Evolutionary conservation across 2,113 vertebrate genomes (phyloP).

Genomic region (Tragelaphus scriptus): DNA sequence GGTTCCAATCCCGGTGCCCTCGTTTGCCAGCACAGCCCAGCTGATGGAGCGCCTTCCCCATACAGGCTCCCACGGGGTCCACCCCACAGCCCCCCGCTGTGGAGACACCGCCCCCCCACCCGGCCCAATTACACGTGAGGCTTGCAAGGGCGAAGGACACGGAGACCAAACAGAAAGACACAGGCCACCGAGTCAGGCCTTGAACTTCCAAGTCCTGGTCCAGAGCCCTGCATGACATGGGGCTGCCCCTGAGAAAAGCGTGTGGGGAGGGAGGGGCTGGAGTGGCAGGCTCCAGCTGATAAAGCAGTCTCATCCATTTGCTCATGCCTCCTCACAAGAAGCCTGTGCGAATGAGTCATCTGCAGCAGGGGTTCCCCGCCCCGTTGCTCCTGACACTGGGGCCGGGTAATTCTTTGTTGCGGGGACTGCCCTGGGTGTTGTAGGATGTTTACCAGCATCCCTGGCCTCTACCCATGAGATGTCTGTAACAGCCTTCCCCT

Average conservation of each 20-base stretch:
- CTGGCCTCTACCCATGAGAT: background rate
- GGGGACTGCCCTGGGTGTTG: background rate
- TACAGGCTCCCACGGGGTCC: background rate
- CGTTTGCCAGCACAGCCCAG: background rate
- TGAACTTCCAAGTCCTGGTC: background rate
- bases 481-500: background rate
- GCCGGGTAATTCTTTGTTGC: background rate
- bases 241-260: background rate
- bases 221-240: rapidly evolving
- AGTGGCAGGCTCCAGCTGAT: rapidly evolving
- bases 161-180: background rate
- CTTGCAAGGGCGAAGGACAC: background rate
- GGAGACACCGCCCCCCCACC: no score
- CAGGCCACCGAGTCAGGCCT: background rate
- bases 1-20: rapidly evolving
- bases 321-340: background rate
- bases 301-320: background rate
- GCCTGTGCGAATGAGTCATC: background rate
- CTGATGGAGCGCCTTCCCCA: background rate
- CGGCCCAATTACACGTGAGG: no score
- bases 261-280: background rate
- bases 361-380: background rate
- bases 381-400: background rate
- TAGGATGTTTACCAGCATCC: background rate
- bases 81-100: background rate